Percentiles rank a stretch among this genome's conserved stretches.
Conservation (phyloP, 1,140 invertebrate genomes). For the Hylaeus anthracinus region DNA sequence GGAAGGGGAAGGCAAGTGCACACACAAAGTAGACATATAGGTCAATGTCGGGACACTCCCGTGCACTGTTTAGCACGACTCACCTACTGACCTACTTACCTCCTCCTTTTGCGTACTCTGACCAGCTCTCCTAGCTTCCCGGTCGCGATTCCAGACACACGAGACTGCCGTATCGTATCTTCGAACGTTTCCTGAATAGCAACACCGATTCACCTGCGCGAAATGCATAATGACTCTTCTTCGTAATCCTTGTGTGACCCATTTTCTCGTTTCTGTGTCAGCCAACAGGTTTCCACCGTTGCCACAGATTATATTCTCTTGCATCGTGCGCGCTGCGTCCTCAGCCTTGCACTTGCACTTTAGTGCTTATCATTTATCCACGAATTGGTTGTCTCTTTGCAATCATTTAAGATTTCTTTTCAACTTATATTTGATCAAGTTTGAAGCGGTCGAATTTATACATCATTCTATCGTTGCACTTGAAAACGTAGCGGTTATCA, state of each 20-base stretch:
- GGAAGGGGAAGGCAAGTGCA: slow-evolving; percentile 50
- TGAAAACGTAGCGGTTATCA: no score
- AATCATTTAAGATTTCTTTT: no score
- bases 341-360: not conserved
- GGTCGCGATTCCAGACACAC: slow-evolving; percentile 29
- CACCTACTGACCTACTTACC: slow-evolving; percentile 71
- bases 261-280: slow-evolving; percentile 22
- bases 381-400: no score
- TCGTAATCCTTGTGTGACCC: slow-evolving; percentile 28
- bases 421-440: no score
- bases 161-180: slow-evolving; percentile 1
- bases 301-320: not conserved
- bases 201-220: not conserved
- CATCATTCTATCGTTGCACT: no score
- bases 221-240: slow-evolving; percentile 1
- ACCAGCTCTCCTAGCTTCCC: slow-evolving; percentile 44
- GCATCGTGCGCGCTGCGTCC: not conserved
- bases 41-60: slow-evolving; percentile 71
- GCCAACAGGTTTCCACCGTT: slow-evolving; percentile 44
- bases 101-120: slow-evolving; percentile 62
- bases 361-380: not conserved
- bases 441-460: no score
- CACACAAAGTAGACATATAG: slow-evolving; percentile 68
- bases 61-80: slow-evolving; percentile 67
- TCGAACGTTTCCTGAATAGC: not conserved